Percentiles rank a stretch among this genome's conserved stretches.
phyloP scores from a whole-genome alignment of 2,888 invertebrate genomes.

The Stegana nigrithorax region DNA sequence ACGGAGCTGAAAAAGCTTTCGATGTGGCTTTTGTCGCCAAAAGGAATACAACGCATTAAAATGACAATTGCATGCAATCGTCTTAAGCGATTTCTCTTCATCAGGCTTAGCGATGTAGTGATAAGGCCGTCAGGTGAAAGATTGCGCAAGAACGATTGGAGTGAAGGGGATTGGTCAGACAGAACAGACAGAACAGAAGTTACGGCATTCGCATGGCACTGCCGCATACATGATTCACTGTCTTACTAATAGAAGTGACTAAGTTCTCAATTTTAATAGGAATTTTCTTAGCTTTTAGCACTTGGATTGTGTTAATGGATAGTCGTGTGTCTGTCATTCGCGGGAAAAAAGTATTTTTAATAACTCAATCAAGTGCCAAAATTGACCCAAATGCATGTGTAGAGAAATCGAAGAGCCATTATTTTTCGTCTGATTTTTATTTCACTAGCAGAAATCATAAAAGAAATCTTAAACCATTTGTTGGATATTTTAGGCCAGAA shows the following conservation, averaged over 20 bases:
- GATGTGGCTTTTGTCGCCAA: not conserved
- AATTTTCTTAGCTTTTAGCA: too few species aligned
- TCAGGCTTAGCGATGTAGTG: not conserved
- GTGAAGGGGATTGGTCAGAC: too few species aligned
- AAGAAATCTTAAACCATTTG: too few species aligned
- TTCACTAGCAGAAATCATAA: not conserved
- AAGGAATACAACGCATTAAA: not conserved
- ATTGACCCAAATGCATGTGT: constrained; percentile 8
- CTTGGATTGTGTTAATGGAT: too few species aligned
- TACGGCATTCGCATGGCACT: not conserved
- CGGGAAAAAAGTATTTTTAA: too few species aligned
- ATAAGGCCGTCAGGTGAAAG: not conserved
- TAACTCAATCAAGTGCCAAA: constrained; percentile 17
- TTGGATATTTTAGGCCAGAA: too few species aligned
- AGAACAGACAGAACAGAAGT: not conserved
- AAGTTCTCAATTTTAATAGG: too few species aligned
- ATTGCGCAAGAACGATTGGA: too few species aligned
- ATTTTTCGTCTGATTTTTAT: not conserved
- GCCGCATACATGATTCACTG: not conserved
- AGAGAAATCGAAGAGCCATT: not conserved
- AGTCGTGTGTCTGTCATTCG: too few species aligned
- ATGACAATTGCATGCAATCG: not conserved
- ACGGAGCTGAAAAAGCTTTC: not conserved
- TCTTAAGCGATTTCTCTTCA: not conserved
- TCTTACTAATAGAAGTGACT: not conserved